Base-by-base conservation (phyloP, 2,113 vertebrate genomes). In the Grammatotria lemairii region DNA sequence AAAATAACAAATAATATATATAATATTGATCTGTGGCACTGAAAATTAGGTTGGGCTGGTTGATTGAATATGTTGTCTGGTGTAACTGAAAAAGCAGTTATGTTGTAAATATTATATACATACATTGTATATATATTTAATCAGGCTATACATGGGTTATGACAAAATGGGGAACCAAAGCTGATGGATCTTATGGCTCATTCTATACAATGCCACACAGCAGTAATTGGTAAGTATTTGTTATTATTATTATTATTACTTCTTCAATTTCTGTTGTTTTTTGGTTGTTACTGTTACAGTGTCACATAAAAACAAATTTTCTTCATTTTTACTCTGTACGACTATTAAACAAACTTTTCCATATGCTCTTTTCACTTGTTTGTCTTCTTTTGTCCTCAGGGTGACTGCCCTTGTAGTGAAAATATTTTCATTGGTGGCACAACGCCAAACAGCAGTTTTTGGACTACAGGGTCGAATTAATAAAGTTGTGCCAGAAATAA, bases 331-430 rank as follows among this genome's bases (percentile, higher is more conserved):
- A n/a, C 26, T 78, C 45, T 31, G 73, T 78, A 31, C 1, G 16
- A 19, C 17, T 51, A 49, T 78, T 4, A 78, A 78, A 78, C 10
- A 49, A 31, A 49, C 73, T 51, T 5, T 78, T 49, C 16, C 42
- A 78, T 49, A 12, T 31, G 26, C 45, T n/a, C 7, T 45, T 60
- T 60, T 58, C 35, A 58, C 55, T 45, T 63, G 5, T 51, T 60
- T 60, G 33, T 49, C 2, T 45, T 80, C 3, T 70, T 11, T 68
- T 23, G 19, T 42, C 6, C n/a, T 23, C 58, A 98, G 98, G 98
- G 89, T 97, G 81, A 98, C 97, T 1, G 97, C 97, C 7, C 95
- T 96, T 58, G 95, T 98, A 73, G 91, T 97, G 31, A 98, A 97
- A 89, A 93, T 97, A 33, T 84, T 98, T 83, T 97, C 97, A 2